A percentile compares a stretch with the other conserved stretches of the same genome.
Conservation (phyloP, 2,888 invertebrate species). For the Eristalis intricaria region DNA sequence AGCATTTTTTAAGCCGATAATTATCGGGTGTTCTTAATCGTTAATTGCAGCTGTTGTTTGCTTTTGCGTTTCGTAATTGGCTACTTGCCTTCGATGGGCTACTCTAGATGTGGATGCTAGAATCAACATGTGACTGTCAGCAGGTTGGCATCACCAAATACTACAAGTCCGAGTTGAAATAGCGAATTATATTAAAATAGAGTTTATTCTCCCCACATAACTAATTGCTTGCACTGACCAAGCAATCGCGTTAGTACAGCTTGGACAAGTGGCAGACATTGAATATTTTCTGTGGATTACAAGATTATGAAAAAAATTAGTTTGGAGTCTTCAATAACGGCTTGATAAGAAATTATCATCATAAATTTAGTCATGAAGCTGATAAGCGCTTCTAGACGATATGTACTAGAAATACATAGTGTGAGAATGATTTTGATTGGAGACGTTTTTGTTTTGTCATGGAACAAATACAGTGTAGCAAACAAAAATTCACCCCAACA, state of each 20-base stretch:
- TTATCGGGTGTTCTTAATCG: not conserved
- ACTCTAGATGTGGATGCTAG: not conserved
- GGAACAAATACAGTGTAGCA: not conserved
- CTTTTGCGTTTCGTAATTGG: not conserved
- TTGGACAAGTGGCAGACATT: slow-evolving; percentile 21
- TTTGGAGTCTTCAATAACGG: slow-evolving; percentile 23
- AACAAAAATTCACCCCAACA: not conserved
- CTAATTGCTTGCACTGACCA: slow-evolving; percentile 22
- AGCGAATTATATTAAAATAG: not conserved
- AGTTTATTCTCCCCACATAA: slow-evolving; percentile 2
- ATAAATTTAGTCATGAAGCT: slow-evolving; percentile 10
- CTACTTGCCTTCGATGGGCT: not conserved
- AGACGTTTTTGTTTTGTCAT: not conserved
- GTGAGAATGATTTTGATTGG: not conserved
- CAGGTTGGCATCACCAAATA: not conserved
- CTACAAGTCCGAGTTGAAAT: not conserved
- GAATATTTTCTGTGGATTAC: slow-evolving; percentile 15
- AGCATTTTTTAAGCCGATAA: slow-evolving; percentile 31
- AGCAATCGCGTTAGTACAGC: slow-evolving; percentile 18
- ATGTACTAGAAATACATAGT: not conserved
- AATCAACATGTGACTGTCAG: not conserved
- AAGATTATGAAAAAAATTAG: slow-evolving; percentile 4
- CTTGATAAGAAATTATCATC: slow-evolving; percentile 56
- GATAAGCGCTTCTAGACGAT: slow-evolving; percentile 27
- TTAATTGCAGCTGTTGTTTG: not conserved